Base-by-base conservation (phyloP, 2,797 vertebrate species). In the Poecilia gillii region DNA sequence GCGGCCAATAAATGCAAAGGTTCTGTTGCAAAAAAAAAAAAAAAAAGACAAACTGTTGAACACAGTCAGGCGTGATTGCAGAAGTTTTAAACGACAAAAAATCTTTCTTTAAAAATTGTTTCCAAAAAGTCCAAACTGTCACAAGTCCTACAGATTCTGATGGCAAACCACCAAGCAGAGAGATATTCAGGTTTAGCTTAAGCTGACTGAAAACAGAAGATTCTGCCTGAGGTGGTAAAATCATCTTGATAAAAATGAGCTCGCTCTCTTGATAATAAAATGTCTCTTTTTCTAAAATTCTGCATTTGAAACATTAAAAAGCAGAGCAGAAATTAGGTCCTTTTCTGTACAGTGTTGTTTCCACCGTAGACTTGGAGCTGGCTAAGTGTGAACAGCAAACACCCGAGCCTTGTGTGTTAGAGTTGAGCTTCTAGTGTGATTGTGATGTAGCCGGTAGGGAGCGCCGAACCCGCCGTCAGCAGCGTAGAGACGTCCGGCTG, bases 371-470 rank as follows among this genome's bases (percentile, higher is more conserved):
- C 96, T 96, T 96, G 96, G 96, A 97, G 97, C 96, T 97, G 97
- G 97, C 98, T 94, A 97, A 96, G 97, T 97, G 97, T 98, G 97
- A 96, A 96, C 97, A 95, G 97, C 97, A 96, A 97, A 87, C 91
- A 94, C 93, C 95, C 95, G 97, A 16, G 14, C 96, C 96, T 95
- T 96, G 97, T 96, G 98, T 98, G 96, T 95, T 98, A 98, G 97
- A 97, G 95, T 92, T 93, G 92, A 93, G 89, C 95, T 95, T 93
- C 93, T 98, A 97, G 97, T 79, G 96, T 96, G 95, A 95, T 96
- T 97, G 96, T 97, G 97, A 85, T 90, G 93, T 97, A 98, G 97
- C 92, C 90, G 91, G 93, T 98, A 97, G 97, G 94, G 92, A 91
- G 94, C 55, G 43, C 92, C 79, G 49, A 94, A 91, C 89, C 76